Evolutionary conservation across 2,113 vertebrate species (phyloP).

Genomic region (Anguilla japonica): DNA sequence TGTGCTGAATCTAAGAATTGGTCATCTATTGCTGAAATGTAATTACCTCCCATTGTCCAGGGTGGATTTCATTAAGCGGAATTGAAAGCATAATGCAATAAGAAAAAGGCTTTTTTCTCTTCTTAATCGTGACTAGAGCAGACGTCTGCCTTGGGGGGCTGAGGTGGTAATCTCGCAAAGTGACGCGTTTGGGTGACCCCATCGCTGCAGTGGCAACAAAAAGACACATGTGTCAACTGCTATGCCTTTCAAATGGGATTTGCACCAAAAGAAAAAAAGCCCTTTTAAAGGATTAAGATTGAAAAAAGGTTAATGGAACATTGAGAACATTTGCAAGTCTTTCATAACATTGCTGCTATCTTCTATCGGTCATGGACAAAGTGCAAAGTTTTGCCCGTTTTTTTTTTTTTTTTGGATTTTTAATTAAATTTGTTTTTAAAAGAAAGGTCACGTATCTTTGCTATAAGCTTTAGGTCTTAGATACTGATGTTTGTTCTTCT

Average conservation of each 20-base stretch:
- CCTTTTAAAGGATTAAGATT: constrained; percentile 8
- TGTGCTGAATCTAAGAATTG: constrained; percentile 37
- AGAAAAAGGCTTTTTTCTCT: constrained; percentile 48
- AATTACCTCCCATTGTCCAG: constrained; percentile 60
- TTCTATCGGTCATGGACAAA: not conserved
- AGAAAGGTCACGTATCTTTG: not conserved
- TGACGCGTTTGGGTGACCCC: constrained; percentile 35
- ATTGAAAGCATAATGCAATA: constrained; percentile 55
- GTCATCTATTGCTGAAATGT: constrained; percentile 55
- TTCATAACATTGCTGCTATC: not conserved
- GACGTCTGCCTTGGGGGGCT: constrained; percentile 24
- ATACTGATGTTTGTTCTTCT: not conserved
- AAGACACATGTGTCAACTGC: constrained; percentile 13
- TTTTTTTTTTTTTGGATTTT: not conserved
- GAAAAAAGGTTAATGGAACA: constrained; percentile 11
- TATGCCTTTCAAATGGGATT: constrained; percentile 1
- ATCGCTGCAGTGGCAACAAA: constrained; percentile 12
- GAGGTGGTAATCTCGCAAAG: constrained; percentile 32
- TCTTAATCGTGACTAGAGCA: constrained; percentile 20
- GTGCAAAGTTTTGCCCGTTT: not conserved
- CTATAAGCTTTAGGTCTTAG: not conserved
- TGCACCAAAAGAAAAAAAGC: constrained; percentile 5
- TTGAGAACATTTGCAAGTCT: constrained; percentile 8
- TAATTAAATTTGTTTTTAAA: constrained; percentile 7
- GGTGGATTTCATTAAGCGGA: constrained; percentile 57